Evolutionary conservation across 2,113 vertebrate genomes (phyloP), one percentile per base, ranked within the genome.

Genomic region (Rhinoderma darwinii): DNA sequence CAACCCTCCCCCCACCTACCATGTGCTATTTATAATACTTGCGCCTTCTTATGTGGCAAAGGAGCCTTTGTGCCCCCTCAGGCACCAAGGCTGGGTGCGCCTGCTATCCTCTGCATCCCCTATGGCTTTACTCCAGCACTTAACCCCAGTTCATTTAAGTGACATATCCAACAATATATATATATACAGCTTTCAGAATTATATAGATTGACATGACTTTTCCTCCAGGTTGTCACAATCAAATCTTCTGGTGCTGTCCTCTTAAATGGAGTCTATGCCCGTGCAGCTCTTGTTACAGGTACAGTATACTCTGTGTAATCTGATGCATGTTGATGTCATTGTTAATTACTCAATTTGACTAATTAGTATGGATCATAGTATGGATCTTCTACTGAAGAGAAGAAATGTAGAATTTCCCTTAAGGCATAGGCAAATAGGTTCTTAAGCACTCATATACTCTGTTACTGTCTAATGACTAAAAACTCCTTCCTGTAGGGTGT

Each of bases 281-380:
- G 92, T 84, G 83, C 93, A 20, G 93, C 94, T 0, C 66, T 93
- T 18, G 90, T 90, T 66, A 91, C 90, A 82, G 90, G 93, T 94
- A 82, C 20, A 14, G 83, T 47, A 68, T 59, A 44, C 20, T 44
- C 11, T 43, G 22, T 44, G 25, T 39, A 73, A 25, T 39, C 2
- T 41, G 10, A 30, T 30, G 59, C 10, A 14, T 27, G 4, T 4
- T 30, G 3, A 30, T 30, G 12, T 12, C 27, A 12, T 2, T 63
- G 3, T 14, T 30, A 1, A 12, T 9, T 63, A 15, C 10, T n/a
- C n/a, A 25, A 4, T 7, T 12, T 25, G 25, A 56, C 20, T 56
- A 18, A 35, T 70, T 41, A 73, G 68, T 73, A n/a, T n/a, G 5
- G 14, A 74, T 43, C 8, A 37, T n/a, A n/a, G n/a, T n/a, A n/a